Evolutionary conservation across 2,888 invertebrate species (phyloP), one percentile per base, ranked within the genome.

Genomic region (Uropetala carovei): DNA sequence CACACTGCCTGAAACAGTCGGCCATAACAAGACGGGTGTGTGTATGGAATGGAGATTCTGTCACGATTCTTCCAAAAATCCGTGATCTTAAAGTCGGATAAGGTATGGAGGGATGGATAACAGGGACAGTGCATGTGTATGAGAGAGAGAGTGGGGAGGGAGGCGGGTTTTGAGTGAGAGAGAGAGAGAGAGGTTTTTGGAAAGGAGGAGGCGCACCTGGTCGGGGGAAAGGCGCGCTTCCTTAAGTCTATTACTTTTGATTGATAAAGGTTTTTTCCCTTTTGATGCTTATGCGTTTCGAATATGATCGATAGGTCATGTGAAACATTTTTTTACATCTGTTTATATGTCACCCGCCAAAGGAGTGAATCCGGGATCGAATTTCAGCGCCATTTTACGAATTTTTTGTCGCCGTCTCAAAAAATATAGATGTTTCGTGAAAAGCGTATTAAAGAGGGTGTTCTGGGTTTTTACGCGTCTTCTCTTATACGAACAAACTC

Each of bases 51-150:
- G n/a, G 57, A 58, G 22, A 85, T 85, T 56, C 85, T n/a, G 57
- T 85, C 85, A 85, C 85, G 85, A 85, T 85, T 58, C 18, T 22
- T 10, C 58, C 85, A 56, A 57, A 85, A 85, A 85, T 85, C 57
- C 85, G 58, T 58, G 58, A 85, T 85, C 85, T 56, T 57, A 8
- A 58, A 57, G 30, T 30, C 27, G 86, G 86, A 60, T 60, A 14
- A 60, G 86, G 86, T 5, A 83, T 83, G 57, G 13, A 30, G 43
- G 43, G 16, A 82, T 13, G 82, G 82, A n/a, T 30, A 10, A 30
- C 43, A 18, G 16, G 4, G 16, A 0, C 4, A 57, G n/a, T 18
- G 11, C 10, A 18, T n/a, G 10, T 75, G 75, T 22, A n/a, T n/a
- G 75, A 0, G n/a, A 75, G n/a, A 27, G n/a, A 27, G 27, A n/a